These are phyloP conservation scores for Sebastes schlegelii DNA, from an alignment of 2,113 vertebrate genomes.

Conservation along the genomic window DNA sequence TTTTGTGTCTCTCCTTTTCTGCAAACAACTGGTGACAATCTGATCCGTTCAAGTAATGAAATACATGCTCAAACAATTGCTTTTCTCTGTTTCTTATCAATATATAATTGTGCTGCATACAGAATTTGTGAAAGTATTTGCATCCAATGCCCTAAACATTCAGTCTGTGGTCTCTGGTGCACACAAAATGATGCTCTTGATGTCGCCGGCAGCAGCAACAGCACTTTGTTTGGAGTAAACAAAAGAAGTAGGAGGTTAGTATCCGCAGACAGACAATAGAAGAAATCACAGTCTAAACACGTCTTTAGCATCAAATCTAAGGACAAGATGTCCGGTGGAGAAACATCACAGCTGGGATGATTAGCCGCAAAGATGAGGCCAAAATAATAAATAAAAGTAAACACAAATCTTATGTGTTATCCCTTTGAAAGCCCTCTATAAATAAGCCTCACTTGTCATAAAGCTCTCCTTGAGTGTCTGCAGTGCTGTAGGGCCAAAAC, in stretches of 20 bases:
- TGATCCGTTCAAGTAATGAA: neutral
- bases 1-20: neutral
- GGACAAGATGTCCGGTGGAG: neutral
- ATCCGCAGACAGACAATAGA: neutral
- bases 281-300: neutral
- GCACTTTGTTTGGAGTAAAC: constrained; percentile 11
- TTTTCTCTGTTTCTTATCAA: neutral
- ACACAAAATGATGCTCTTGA: neutral
- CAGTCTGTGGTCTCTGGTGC: neutral
- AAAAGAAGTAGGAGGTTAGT: neutral
- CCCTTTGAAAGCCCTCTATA: constrained; percentile 3
- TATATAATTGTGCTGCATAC: neutral
- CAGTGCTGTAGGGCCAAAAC: constrained; percentile 9
- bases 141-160: neutral
- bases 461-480: neutral
- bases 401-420: neutral
- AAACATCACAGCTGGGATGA: neutral
- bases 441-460: neutral
- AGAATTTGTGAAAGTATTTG: neutral
- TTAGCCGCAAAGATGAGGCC: constrained; percentile 3
- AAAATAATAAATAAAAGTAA: constrained; percentile 1
- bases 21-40: neutral
- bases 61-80: neutral
- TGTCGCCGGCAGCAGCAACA: neutral
- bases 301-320: neutral